Evolutionary conservation across 2,797 vertebrate genomes (phyloP).

Genomic region (Epinephelus malabaricus): DNA sequence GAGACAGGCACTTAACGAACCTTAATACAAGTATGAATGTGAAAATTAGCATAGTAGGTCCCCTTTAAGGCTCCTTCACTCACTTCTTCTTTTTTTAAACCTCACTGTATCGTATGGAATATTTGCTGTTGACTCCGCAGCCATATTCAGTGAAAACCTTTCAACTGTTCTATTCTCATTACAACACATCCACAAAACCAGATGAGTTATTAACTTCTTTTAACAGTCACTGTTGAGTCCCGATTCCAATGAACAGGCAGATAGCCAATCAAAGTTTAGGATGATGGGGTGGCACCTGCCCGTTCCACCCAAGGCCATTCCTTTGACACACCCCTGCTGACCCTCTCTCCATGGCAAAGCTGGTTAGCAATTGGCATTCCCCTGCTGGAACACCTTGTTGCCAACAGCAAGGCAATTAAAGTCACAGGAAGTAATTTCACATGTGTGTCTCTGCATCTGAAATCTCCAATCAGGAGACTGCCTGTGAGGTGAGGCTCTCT

Average conservation of each 20-base stretch:
- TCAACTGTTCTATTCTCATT: too few species aligned
- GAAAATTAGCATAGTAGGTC: too few species aligned
- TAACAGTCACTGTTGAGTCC: background rate
- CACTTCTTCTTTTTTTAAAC: too few species aligned
- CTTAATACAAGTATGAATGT: too few species aligned
- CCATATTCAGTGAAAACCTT: too few species aligned
- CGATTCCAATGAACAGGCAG: too few species aligned
- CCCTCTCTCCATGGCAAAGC: conserved; percentile 82
- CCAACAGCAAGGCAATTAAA: conserved; percentile 94
- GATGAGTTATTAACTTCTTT: too few species aligned
- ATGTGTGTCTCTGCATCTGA: conserved; percentile 88
- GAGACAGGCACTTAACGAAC: too few species aligned
- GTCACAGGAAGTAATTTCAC: conserved; percentile 90
- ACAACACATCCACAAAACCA: too few species aligned
- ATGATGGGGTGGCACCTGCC: background rate
- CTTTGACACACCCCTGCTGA: conserved; percentile 57
- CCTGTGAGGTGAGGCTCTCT: conserved; percentile 79
- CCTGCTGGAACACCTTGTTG: conserved; percentile 89
- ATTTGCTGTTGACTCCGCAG: too few species aligned
- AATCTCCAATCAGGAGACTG: conserved; percentile 81
- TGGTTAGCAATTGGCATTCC: conserved; percentile 88
- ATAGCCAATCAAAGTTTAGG: background rate
- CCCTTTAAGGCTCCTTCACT: too few species aligned
- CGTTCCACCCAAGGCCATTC: background rate
- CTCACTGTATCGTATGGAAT: too few species aligned